phyloP scores from a whole-genome alignment of 1,140 invertebrate species.

The Chironomus tepperi region DNA sequence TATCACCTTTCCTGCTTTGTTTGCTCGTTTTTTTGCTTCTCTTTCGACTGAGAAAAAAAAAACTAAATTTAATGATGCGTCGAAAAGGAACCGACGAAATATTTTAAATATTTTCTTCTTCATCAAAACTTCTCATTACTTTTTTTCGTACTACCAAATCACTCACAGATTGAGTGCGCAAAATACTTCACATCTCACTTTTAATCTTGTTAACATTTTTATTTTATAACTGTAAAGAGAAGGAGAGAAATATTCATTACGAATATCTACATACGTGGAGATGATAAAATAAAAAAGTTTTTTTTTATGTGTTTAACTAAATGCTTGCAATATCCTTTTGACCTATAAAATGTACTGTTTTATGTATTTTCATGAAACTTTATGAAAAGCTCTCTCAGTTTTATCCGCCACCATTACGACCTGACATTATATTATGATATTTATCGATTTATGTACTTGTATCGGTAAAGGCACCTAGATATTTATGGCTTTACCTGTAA shows the following conservation, averaged over 20 bases:
- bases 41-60: no score
- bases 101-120: constrained; percentile 8
- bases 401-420: background rate
- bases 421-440: constrained; percentile 8
- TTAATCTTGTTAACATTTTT: constrained; percentile 10
- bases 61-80: constrained; percentile 3
- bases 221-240: background rate
- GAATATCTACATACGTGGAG: no score
- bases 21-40: background rate
- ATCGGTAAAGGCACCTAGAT: no score
- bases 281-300: no score
- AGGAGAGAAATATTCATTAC: background rate
- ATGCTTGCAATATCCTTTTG: background rate
- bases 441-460: background rate
- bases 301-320: background rate
- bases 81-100: background rate
- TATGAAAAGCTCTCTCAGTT: background rate
- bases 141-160: background rate
- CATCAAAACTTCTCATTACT: background rate
- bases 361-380: background rate
- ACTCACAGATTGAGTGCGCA: background rate
- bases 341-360: background rate
- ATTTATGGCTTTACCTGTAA: no score
- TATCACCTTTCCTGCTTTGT: background rate
- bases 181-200: constrained; percentile 7